These are phyloP conservation scores for Aphodius granarius DNA, from an alignment of 2,888 invertebrate species.

Conservation along the genomic window DNA sequence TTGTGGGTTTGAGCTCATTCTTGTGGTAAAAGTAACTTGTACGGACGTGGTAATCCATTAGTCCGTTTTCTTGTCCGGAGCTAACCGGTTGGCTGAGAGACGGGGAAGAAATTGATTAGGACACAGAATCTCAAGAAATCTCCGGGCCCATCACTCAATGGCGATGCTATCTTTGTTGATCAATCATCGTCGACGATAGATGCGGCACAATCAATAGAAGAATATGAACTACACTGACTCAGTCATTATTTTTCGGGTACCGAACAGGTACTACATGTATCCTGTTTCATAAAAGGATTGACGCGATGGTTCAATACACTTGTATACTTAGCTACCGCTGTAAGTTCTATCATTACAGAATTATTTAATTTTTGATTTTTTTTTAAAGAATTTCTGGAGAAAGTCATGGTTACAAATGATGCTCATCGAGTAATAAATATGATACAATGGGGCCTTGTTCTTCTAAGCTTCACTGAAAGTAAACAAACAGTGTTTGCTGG, in stretches of 20 bases:
- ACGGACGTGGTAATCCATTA: conserved; percentile 34
- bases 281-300: not conserved
- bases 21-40: conserved; percentile 5
- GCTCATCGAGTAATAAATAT: not conserved
- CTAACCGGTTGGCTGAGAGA: conserved; percentile 36
- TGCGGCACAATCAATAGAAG: not conserved
- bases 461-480: not conserved
- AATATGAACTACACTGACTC: not conserved
- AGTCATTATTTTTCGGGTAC: not conserved
- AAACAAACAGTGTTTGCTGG: conserved; percentile 1
- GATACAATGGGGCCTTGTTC: not conserved
- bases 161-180: conserved; percentile 41
- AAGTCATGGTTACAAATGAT: not conserved
- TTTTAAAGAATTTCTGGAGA: too few species aligned
- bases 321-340: not conserved
- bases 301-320: not conserved
- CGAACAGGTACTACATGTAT: not conserved
- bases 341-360: too few species aligned
- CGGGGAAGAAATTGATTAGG: conserved; percentile 40
- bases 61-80: conserved; percentile 29
- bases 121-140: conserved; percentile 39
- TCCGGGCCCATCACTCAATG: conserved; percentile 41
- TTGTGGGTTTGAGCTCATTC: not conserved
- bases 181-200: conserved; percentile 36
- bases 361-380: too few species aligned